Conservation (phyloP, 2,888 invertebrate genomes). For the Flabesymbios commensalis region DNA sequence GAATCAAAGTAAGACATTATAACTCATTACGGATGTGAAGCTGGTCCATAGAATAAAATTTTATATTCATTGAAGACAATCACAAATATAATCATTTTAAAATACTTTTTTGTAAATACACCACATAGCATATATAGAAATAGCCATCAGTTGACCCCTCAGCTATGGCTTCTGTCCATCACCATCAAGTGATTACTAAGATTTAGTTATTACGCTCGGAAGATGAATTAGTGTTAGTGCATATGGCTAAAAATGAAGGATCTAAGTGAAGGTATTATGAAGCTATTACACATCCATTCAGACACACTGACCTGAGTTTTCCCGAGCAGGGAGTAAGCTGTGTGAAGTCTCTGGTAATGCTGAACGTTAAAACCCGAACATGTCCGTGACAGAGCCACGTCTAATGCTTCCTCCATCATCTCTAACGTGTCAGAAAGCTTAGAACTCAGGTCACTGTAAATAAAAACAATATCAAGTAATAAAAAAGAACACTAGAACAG, state of each 20-base stretch:
- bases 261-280: too few relatives aligned
- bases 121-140: too few relatives aligned
- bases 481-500: background rate
- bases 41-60: too few relatives aligned
- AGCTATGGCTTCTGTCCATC: too few relatives aligned
- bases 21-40: too few relatives aligned
- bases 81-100: background rate
- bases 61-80: background rate
- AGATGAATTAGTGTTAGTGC: too few relatives aligned
- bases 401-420: constrained; percentile 88
- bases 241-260: too few relatives aligned
- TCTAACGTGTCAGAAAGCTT: constrained; percentile 89
- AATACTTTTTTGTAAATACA: too few relatives aligned
- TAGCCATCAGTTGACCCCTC: too few relatives aligned
- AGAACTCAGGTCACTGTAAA: constrained; percentile 74
- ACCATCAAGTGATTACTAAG: too few relatives aligned
- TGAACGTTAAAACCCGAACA: constrained; percentile 77
- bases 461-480: background rate
- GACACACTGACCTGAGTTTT: constrained; percentile 69
- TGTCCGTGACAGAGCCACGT: constrained; percentile 78
- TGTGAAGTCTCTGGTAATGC: constrained; percentile 81
- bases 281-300: background rate
- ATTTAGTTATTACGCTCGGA: too few relatives aligned
- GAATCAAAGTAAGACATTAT: too few relatives aligned
- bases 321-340: constrained; percentile 84